These are phyloP conservation scores for Tetropium fuscum DNA, from an alignment of 2,888 invertebrate species.

Conservation along the genomic window DNA sequence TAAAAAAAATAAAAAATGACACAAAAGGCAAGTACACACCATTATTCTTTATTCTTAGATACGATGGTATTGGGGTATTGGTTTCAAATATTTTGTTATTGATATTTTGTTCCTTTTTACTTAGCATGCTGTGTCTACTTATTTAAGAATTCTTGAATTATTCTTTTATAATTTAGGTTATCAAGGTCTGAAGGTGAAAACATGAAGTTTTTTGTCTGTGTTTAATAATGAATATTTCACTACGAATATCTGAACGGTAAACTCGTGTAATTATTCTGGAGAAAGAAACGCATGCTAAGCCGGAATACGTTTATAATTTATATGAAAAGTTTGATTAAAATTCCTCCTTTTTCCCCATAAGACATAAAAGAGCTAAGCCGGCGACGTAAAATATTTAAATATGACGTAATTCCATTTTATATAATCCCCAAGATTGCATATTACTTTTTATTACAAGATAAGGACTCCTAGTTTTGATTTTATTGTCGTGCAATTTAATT, in stretches of 20 bases:
- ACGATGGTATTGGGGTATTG: too few relatives aligned
- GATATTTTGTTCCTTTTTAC: too few relatives aligned
- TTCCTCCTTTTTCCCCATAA: not conserved
- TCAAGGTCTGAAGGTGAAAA: too few relatives aligned
- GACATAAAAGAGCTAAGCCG: not conserved
- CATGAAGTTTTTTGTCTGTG: too few relatives aligned
- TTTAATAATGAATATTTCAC: too few relatives aligned
- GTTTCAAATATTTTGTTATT: too few relatives aligned
- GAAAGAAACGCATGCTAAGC: not conserved
- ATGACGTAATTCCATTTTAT: conserved; percentile 7
- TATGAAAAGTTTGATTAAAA: conserved; percentile 17
- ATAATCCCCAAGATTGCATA: conserved; percentile 12
- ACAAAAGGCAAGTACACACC: too few relatives aligned
- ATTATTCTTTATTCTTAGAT: too few relatives aligned
- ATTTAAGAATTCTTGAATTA: too few relatives aligned
- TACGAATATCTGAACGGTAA: not conserved
- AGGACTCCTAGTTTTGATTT: conserved; percentile 6
- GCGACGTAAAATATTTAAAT: conserved; percentile 15
- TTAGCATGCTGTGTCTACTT: too few relatives aligned
- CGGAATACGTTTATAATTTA: conserved; percentile 4
- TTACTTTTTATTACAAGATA: conserved; percentile 13
- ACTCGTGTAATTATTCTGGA: not conserved
- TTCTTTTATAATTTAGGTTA: too few relatives aligned
- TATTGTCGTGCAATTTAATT: conserved; percentile 20
- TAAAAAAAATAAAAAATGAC: too few relatives aligned